Conservation (phyloP, 2,888 invertebrate genomes). For the Bembecia ichneumoniformis region DNA sequence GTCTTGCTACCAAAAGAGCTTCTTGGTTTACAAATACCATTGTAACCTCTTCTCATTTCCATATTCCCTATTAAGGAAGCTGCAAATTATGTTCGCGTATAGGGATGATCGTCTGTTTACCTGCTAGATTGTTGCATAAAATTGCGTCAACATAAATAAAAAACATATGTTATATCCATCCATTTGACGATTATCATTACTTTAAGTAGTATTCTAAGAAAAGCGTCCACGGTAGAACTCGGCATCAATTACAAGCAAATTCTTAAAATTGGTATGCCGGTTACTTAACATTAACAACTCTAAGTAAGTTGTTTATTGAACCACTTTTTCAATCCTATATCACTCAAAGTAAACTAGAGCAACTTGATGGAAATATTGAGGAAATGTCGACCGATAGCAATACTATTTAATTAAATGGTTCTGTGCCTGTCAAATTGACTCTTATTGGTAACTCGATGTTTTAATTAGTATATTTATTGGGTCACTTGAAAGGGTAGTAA, state of each 20-base stretch:
- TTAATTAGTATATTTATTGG: not conserved
- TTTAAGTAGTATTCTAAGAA: too few species aligned
- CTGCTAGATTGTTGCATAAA: too few species aligned
- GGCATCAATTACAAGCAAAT: not conserved
- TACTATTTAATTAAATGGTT: not conserved
- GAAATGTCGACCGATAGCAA: constrained; percentile 15
- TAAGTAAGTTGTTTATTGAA: constrained; percentile 1
- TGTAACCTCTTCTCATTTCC: too few species aligned
- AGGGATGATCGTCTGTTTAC: too few species aligned
- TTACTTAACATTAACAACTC: not conserved
- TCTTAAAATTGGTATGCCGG: not conserved
- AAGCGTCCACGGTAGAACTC: not conserved
- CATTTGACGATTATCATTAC: too few species aligned
- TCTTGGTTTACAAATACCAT: too few species aligned
- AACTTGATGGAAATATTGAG: constrained; percentile 30
- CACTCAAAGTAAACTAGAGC: constrained; percentile 9
- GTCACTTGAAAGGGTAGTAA: too few species aligned
- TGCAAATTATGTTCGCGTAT: too few species aligned
- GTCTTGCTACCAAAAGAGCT: too few species aligned
- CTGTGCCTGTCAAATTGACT: not conserved
- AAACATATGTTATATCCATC: too few species aligned
- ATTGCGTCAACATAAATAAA: too few species aligned
- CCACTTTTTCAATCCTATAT: not conserved
- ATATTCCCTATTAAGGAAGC: too few species aligned
- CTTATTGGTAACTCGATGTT: not conserved